Percentiles rank a stretch among this genome's conserved stretches.
These are phyloP conservation scores for Eilema depressum DNA, from an alignment of 2,888 invertebrate species.

Conservation along the genomic window DNA sequence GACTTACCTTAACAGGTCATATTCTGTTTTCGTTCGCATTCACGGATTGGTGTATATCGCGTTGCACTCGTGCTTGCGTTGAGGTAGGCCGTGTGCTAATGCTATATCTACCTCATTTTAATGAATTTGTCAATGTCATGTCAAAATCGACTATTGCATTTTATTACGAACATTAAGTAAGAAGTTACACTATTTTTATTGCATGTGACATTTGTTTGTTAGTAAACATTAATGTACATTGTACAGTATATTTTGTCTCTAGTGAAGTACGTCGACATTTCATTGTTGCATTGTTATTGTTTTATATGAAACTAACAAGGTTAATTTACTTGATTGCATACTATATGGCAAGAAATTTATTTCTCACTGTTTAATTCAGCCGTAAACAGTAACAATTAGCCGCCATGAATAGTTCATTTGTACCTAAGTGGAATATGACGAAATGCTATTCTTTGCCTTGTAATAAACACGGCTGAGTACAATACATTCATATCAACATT, in stretches of 20 bases:
- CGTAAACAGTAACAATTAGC: constrained; percentile 42
- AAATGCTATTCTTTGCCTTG: constrained; percentile 40
- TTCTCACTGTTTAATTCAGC: constrained; percentile 57
- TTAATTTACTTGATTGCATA: constrained; percentile 34
- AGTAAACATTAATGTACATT: constrained; percentile 7
- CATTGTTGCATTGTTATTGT: constrained; percentile 21
- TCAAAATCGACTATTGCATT: constrained; percentile 6
- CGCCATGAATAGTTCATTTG: constrained; percentile 43
- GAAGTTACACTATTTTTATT: constrained; percentile 7
- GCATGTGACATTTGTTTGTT: constrained; percentile 12
- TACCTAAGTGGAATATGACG: constrained; percentile 43
- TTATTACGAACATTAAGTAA: constrained; percentile 13
- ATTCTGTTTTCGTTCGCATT: no score
- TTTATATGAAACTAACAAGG: constrained; percentile 27
- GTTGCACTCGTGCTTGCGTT: no score
- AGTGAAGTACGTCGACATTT: constrained; percentile 12
- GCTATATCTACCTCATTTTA: neutral
- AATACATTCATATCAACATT: constrained; percentile 12
- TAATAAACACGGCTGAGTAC: constrained; percentile 3
- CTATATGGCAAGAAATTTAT: constrained; percentile 47
- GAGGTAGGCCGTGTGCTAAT: no score
- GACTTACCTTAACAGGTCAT: no score
- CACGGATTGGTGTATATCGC: no score
- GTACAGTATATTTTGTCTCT: neutral
- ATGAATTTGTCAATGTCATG: neutral